Evolutionary conservation across 2,113 vertebrate genomes (phyloP).

Genomic region (Hippolais icterina): DNA sequence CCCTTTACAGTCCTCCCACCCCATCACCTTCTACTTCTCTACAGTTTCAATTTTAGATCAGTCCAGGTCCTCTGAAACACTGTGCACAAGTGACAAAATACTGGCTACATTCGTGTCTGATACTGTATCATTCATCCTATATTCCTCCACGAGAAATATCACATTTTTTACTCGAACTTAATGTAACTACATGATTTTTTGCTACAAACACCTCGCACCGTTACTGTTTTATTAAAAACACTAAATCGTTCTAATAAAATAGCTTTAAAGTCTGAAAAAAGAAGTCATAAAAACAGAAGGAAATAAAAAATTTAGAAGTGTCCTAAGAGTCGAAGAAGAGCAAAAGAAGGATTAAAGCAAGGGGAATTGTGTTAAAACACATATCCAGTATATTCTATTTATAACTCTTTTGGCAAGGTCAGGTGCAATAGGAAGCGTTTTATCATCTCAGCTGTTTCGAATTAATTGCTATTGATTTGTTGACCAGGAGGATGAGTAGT

Average conservation of each 20-base stretch:
- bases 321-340: neutral
- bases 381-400: neutral
- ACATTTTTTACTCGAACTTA: neutral
- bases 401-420: neutral
- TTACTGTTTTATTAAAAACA: neutral
- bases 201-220: accelerated
- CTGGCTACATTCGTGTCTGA: neutral
- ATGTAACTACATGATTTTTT: neutral
- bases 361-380: neutral
- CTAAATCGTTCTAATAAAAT: neutral
- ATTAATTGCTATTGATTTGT: slow-evolving; percentile 58
- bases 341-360: neutral
- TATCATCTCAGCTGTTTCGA: slow-evolving; percentile 26
- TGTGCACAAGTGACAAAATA: neutral
- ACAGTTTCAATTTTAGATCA: neutral
- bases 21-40: slow-evolving; percentile 7
- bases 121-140: neutral
- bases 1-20: neutral
- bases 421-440: slow-evolving; percentile 14
- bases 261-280: neutral
- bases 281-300: neutral
- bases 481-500: slow-evolving; percentile 39
- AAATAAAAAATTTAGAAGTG: neutral
- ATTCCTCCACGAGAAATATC: neutral
- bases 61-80: neutral